Base-by-base conservation (phyloP, 1,140 invertebrate genomes). In the Macrotrachela quadricornifera region DNA sequence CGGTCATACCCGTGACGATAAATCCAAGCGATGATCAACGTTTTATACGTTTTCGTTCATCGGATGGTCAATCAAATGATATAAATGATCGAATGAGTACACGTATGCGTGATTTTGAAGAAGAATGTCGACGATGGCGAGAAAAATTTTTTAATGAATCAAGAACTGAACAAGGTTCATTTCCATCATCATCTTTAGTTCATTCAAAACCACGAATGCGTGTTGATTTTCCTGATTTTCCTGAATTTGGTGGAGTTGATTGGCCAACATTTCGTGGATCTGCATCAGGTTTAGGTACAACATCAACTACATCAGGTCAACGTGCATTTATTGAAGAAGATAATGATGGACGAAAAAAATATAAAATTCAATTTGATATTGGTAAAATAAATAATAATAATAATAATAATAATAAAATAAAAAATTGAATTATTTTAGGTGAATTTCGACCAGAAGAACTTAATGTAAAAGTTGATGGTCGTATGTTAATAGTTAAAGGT, bases 361-460 rank as follows among this genome's bases (percentile, higher is more conserved):
- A 50, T 41, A 50, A 50, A 46, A 47, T 55, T 12, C 36, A 37
- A 12, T 55, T 55, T 46, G 36, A 50, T 39, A 21, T 55, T 38
- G 54, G 54, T n/a, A n/a, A n/a, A n/a, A n/a, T n/a, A n/a, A n/a
- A n/a, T n/a, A n/a, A n/a, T n/a, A n/a, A n/a, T n/a, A n/a, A n/a
- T n/a, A n/a, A n/a, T n/a, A n/a, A n/a, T n/a, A n/a, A n/a, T n/a
- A n/a, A n/a, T n/a, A n/a, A n/a, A n/a, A n/a, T n/a, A n/a, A n/a
- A n/a, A n/a, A n/a, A n/a, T n/a, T n/a, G n/a, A n/a, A n/a, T n/a
- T n/a, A n/a, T n/a, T n/a, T n/a, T n/a, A n/a, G n/a, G n/a, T 17
- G 54, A 55, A 30, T 55, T 55, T 37, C 39, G 37, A 13, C 47
- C 47, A 21, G 37, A 50, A n/a, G 54, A 55, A 50, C 21, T 55